Percentiles rank a stretch among this genome's conserved stretches.
Evolutionary conservation across 2,888 invertebrate species (phyloP).

Genomic region (Lasioglossum figueresi): DNA sequence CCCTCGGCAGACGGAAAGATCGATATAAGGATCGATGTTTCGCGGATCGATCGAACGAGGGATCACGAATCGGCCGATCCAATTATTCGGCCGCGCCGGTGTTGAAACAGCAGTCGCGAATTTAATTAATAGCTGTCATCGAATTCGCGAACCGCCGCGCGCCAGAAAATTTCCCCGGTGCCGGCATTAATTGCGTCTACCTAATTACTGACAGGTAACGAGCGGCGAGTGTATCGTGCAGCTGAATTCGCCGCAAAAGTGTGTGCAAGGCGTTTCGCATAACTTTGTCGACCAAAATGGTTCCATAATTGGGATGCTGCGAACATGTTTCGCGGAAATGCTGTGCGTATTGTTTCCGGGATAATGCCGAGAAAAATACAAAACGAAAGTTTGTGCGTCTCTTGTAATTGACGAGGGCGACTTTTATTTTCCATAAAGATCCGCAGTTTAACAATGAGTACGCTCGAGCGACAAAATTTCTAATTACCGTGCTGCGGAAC

Average conservation of each 20-base stretch:
- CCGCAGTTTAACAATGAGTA: not conserved
- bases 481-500: not conserved
- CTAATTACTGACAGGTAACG: slow-evolving; percentile 9
- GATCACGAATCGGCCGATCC: not conserved
- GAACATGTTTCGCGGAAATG: not conserved
- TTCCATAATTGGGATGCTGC: not conserved
- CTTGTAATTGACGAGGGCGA: not conserved
- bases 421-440: not conserved
- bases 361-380: not conserved
- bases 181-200: slow-evolving; percentile 13
- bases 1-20: not conserved
- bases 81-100: not conserved
- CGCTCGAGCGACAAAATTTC: not conserved
- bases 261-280: not conserved
- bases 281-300: not conserved
- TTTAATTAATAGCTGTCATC: slow-evolving; percentile 16
- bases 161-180: not conserved
- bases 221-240: not conserved
- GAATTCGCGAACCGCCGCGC: not conserved
- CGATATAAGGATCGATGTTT: slow-evolving; percentile 36
- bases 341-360: not conserved
- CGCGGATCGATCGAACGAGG: not conserved
- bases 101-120: not conserved
- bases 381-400: too few species aligned
- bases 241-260: slow-evolving; percentile 1